A percentile compares a stretch with the other conserved stretches of the same genome.
Conservation (phyloP, 2,888 invertebrate species). For the Alloplasta piceator region DNA sequence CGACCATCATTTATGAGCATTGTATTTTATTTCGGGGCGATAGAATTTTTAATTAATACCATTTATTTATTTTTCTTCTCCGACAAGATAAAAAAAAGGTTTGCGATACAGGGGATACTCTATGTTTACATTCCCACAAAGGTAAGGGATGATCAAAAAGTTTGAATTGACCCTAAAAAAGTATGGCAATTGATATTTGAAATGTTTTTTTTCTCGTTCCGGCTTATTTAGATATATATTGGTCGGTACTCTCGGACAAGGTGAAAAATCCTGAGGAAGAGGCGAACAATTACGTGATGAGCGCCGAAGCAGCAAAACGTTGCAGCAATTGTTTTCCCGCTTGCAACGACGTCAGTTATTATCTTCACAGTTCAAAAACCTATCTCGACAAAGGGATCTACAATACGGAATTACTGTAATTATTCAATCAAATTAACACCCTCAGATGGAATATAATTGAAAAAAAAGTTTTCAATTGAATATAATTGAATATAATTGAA, state of each 20-base stretch:
- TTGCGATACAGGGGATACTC: constrained; percentile 71
- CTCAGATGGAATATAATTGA: background rate
- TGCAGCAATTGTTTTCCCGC: constrained; percentile 76
- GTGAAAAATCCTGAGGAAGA: constrained; percentile 49
- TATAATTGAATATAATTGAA: background rate
- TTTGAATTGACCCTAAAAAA: background rate
- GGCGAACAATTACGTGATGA: constrained; percentile 27
- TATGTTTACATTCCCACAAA: constrained; percentile 70
- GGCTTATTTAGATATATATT: constrained; percentile 83
- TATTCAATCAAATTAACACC: background rate
- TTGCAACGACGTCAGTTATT: constrained; percentile 74
- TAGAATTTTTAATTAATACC: background rate
- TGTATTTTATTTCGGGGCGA: too few relatives aligned
- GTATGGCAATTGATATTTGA: background rate
- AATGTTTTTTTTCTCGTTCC: background rate
- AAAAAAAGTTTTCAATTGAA: background rate
- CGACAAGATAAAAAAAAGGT: constrained; percentile 68
- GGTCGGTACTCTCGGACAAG: constrained; percentile 81
- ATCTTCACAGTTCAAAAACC: constrained; percentile 59
- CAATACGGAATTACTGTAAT: constrained; percentile 69
- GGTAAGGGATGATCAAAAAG: constrained; percentile 66
- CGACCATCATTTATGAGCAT: too few relatives aligned
- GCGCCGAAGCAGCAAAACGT: constrained; percentile 52
- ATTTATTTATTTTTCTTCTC: background rate
- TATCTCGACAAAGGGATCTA: constrained; percentile 56